Base-by-base conservation (phyloP, 2,113 vertebrate genomes). In the Xiphias gladius region DNA sequence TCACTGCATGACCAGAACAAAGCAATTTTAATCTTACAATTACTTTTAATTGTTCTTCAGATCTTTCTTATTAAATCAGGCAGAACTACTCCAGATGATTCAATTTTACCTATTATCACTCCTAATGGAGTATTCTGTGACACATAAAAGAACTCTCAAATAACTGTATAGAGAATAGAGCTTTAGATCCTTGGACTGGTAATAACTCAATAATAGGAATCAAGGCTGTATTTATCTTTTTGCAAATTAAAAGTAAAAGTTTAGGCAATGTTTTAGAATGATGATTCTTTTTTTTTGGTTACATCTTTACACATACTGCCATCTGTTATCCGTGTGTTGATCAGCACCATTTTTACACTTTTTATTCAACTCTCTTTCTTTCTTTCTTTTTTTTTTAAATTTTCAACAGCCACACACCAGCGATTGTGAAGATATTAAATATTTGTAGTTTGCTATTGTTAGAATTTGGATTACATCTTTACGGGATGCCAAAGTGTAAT, bases 251-350 rank as follows among this genome's bases (percentile, higher is more conserved):
- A 83, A 79, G 24, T 61, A 26, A 57, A 35, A 39, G 10, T 46
- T 59, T 11, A 39, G 55, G 41, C 22, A 73, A 12, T 9, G 20
- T 80, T 59, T 67, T 74, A 73, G 13, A 82, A 54, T 68, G 7
- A 65, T 55, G 41, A 39, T 57, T 7, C 52, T 61, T 70, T 83
- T 70, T 83, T 70, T 63, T 82, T 66, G 39, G 4, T 48, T 39
- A 30, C 30, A 69, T 65, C 22, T 70, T 68, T 58, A 55, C 59
- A 82, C 77, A 65, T 57, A n/a, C 30, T 74, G 62, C 64, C 79
- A 78, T 80, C 67, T 85, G 79, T 48, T 86, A 79, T 74, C 43
- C 61, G 73, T 76, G 57, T 72, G 76, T 75, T 86, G 79, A 71
- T 76, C 2, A 6, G 41, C 78, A 32, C 46, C n/a, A 10, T 48